Evolutionary conservation across 2,888 invertebrate species (phyloP), one percentile per base, ranked within the genome.

Genomic region (Eulithis prunata): DNA sequence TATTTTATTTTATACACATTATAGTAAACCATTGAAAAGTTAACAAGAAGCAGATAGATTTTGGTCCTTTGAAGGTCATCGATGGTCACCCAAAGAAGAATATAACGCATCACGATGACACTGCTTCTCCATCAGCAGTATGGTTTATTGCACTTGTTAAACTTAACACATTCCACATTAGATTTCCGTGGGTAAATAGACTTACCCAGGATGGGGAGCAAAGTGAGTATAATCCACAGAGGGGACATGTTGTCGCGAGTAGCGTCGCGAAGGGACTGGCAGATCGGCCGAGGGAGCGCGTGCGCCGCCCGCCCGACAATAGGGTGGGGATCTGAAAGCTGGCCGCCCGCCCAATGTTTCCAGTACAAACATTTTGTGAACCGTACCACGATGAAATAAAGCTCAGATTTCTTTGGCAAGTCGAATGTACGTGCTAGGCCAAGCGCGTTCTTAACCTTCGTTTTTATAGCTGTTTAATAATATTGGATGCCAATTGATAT

Each of bases 141-240:
- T 14, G 46, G 28, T 53, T 57, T 43, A 41, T 28, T 45, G 53
- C 57, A 66, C 66, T 62, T 59, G 32, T 60, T 53, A 13, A 32
- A 21, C 8, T 47, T 4, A 14, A 62, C 67, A 67, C 67, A 70
- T 59, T 64, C 68, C 71, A 75, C 76, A 71, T 53, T 71, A 66
- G 36, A 58, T 64, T 57, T 62, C 67, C 53, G 56, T 65, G 73
- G 67, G 64, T 63, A 53, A 13, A 72, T 71, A 65, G 77, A 91
- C 92, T 92, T 92, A 93, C 92, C 92, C 86, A 93, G 83, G 69
- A 91, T 80, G 82, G 92, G 92, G 89, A 93, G 91, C 84, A 92
- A 86, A 77, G 88, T 83, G 70, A 93, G 84, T 79, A 91, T 86
- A 81, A 91, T 84, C 92, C 92, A 93, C 87, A 91, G 79, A 81